Base-by-base conservation (phyloP, 1,140 invertebrate species). In the Arion vulgaris region DNA sequence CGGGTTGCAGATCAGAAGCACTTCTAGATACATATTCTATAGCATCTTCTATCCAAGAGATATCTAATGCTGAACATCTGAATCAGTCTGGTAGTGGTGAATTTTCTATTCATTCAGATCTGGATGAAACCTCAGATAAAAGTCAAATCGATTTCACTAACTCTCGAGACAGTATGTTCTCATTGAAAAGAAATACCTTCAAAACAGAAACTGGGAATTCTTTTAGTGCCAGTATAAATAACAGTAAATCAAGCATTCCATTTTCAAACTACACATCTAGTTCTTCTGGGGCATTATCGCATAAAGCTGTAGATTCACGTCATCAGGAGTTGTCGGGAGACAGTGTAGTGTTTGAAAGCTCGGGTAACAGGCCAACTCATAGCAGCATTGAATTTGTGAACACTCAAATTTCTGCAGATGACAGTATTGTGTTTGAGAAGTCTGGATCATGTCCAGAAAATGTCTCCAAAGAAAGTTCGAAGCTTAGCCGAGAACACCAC, bases 241-340 rank as follows among this genome's bases (percentile, higher is more conserved):
- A 62, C 13, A 62, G 57, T n/a, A n/a, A 7, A n/a, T 62, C 57
- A 62, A 62, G 57, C 57, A 62, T 62, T 78, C 75, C 75, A 1
- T 78, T 78, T 66, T 78, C 75, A 32, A 78, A 78, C 41, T 78
- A 78, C 49, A 39, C 75, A 9, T 57, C 53, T 19, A 78, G 19
- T 62, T 78, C 75, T 23, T 62, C 57, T 78, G 32, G 39, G 13
- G 26, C 26, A 23, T 5, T 62, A 23, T 62, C 57, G 26, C 57
- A 62, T n/a, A 62, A 62, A n/a, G 26, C 57, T 62, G 57, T 15
- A 9, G 4, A 62, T n/a, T 62, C 57, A 62, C 57, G n/a, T n/a
- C n/a, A 62, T 62, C 57, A n/a, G 57, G 26, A 62, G 57, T 23
- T 62, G 13, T 62, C 57, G 26, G 57, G 57, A n/a, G 57, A 62